phyloP scores from a whole-genome alignment of 2,113 vertebrate species.

The Salvelinus alpinus region DNA sequence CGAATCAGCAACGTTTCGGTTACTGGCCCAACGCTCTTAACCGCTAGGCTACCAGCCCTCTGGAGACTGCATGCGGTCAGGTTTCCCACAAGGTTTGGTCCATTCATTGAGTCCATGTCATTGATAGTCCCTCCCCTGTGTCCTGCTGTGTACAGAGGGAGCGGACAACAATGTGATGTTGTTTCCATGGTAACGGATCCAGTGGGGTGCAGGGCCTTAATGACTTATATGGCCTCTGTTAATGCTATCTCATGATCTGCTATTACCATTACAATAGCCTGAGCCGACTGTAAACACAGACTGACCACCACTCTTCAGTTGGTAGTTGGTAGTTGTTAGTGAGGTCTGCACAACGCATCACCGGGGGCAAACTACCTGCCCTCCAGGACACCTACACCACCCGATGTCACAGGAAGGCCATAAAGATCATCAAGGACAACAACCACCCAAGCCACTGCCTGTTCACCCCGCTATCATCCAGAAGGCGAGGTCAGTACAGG shows the following conservation, averaged over 20 bases:
- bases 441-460: too few relatives aligned
- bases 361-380: too few relatives aligned
- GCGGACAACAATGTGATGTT: conserved; percentile 8
- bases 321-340: too few relatives aligned
- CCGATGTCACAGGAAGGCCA: too few relatives aligned
- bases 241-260: conserved; percentile 30
- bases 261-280: conserved; percentile 45
- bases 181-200: conserved; percentile 34
- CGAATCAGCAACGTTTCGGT: too few relatives aligned
- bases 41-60: too few relatives aligned
- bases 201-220: conserved; percentile 33
- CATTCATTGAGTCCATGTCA: conserved; percentile 17
- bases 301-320: background rate
- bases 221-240: conserved; percentile 33
- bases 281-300: conserved; percentile 6
- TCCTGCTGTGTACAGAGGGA: background rate
- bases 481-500: too few relatives aligned
- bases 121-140: background rate
- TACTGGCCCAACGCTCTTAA: too few relatives aligned
- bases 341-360: too few relatives aligned
- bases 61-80: conserved; percentile 1
- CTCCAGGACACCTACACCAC: too few relatives aligned
- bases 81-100: conserved; percentile 31
- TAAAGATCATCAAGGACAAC: too few relatives aligned
- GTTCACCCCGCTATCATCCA: too few relatives aligned